Evolutionary conservation across 2,113 vertebrate species (phyloP).

Genomic region (Sterna hirundo): DNA sequence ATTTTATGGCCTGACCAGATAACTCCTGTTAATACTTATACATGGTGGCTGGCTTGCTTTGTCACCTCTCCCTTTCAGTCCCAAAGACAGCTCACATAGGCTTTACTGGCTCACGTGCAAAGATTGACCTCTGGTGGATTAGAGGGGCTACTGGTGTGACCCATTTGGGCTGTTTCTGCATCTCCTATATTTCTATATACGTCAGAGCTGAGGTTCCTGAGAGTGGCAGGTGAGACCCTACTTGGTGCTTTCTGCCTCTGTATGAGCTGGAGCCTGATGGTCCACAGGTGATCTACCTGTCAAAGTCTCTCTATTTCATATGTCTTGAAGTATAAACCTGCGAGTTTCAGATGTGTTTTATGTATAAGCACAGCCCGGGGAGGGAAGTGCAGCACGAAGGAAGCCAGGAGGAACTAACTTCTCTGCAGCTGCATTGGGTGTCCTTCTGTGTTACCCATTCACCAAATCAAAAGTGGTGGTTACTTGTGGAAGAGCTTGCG

Average conservation of each 20-base stretch:
- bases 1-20: background rate
- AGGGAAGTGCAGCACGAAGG: background rate
- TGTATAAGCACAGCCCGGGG: background rate
- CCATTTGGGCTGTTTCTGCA: background rate
- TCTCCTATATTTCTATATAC: background rate
- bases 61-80: background rate
- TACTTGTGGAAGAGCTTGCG: background rate
- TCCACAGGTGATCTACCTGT: background rate
- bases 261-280: background rate
- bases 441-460: background rate
- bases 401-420: background rate
- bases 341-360: background rate
- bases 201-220: background rate
- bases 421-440: background rate
- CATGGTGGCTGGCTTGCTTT: background rate
- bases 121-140: conserved; percentile 18
- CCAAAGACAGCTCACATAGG: background rate
- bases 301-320: background rate
- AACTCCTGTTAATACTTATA: background rate
- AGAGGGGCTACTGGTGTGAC: background rate
- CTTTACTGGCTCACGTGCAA: background rate
- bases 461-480: background rate
- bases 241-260: background rate
- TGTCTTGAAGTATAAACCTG: background rate
- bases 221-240: background rate